Evolutionary conservation across 2,797 vertebrate genomes (phyloP).

Genomic region (Coranthus polyacanthus): DNA sequence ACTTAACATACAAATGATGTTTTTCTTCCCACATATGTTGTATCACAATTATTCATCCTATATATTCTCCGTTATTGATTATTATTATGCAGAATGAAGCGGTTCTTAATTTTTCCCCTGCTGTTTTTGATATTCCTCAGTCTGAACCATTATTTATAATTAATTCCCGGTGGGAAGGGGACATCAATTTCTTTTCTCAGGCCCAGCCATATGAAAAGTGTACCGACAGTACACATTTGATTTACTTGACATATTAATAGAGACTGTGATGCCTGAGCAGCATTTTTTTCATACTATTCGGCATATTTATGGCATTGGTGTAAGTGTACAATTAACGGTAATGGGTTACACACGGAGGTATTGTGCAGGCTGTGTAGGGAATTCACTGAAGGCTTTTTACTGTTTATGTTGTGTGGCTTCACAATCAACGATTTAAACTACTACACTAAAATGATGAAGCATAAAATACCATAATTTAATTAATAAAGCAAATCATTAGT

Average conservation of each 20-base stretch:
- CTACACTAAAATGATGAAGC: too few species aligned
- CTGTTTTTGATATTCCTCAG: constrained; percentile 10
- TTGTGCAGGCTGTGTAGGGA: constrained; percentile 9
- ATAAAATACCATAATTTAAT: too few species aligned
- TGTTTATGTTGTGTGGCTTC: too few species aligned
- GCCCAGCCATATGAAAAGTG: constrained; percentile 7
- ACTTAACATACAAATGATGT: too few species aligned
- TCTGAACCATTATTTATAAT: constrained; percentile 29
- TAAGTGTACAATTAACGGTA: constrained; percentile 17
- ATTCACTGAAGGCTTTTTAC: constrained; percentile 20
- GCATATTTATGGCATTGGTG: constrained; percentile 23
- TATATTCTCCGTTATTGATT: too few species aligned
- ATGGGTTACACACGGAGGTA: constrained; percentile 7
- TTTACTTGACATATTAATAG: constrained; percentile 42
- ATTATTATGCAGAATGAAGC: too few species aligned
- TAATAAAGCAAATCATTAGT: too few species aligned
- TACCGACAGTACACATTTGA: constrained; percentile 16
- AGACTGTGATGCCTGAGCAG: constrained; percentile 21
- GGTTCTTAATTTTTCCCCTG: too few species aligned
- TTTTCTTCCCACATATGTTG: too few species aligned
- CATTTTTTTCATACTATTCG: constrained; percentile 3
- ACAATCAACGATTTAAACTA: too few species aligned
- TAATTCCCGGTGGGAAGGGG: constrained; percentile 14
- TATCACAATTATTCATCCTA: too few species aligned
- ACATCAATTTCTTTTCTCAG: constrained; percentile 22